These are phyloP conservation scores for Monomorium pharaonis DNA, from an alignment of 1,140 invertebrate genomes.

Conservation along the genomic window DNA sequence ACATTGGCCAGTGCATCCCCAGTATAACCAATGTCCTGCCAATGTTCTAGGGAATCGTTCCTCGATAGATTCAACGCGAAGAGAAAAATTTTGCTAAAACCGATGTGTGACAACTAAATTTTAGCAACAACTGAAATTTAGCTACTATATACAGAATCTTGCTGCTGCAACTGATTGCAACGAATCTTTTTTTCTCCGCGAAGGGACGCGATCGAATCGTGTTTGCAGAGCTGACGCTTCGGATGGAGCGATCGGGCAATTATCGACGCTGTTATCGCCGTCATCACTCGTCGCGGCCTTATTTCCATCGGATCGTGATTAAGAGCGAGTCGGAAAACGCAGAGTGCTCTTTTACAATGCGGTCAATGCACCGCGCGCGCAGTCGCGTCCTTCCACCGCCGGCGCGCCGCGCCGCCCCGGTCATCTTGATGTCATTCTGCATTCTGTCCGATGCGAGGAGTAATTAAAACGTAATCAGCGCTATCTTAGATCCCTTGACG, in stretches of 20 bases:
- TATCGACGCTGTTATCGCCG: constrained; percentile 51
- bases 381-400: constrained; percentile 28
- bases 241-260: background rate
- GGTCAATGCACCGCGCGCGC: constrained; percentile 61
- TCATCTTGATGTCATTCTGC: constrained; percentile 76
- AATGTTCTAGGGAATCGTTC: too few relatives aligned
- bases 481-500: constrained; percentile 75
- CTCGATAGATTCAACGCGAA: too few relatives aligned
- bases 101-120: too few relatives aligned
- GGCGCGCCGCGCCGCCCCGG: constrained; percentile 12
- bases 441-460: constrained; percentile 65
- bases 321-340: constrained; percentile 57
- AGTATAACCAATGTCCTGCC: too few relatives aligned
- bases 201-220: constrained; percentile 1
- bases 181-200: too few relatives aligned
- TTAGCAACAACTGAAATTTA: too few relatives aligned
- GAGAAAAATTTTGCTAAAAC: too few relatives aligned
- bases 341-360: constrained; percentile 44
- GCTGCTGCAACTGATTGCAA: too few relatives aligned
- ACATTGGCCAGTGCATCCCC: too few relatives aligned
- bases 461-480: constrained; percentile 80
- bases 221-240: too few relatives aligned
- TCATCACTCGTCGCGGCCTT: constrained; percentile 27
- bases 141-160: too few relatives aligned
- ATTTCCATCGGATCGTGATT: constrained; percentile 64